Base-by-base conservation (phyloP, 2,797 vertebrate species). In the Lemur catta region DNA sequence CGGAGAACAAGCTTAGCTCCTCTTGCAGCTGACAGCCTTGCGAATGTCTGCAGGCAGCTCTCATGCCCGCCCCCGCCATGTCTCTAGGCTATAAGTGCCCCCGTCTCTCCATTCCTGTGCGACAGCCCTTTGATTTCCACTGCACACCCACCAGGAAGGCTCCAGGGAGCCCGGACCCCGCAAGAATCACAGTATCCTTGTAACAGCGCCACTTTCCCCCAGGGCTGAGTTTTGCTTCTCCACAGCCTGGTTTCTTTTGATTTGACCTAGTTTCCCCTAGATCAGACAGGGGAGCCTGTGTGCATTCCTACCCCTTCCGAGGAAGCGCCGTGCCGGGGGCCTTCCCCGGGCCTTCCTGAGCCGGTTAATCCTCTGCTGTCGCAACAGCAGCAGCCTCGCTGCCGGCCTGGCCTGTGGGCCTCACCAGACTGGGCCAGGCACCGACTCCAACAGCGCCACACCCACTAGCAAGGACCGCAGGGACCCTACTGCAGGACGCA, bases 361-460 rank as follows among this genome's bases (percentile, higher is more conserved):
- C 43, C 50, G 17, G 0, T 24, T 17, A 46, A 33, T 20, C 24
- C 43, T 20, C 10, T 10, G 63, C 38, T 86, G 0, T n/a, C 12
- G 18, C 7, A 61, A 61, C 4, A 78, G 63, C 4, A 43, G 55
- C 9, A 24, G 46, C 78, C 30, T 79, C 12, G 52, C 26, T 18
- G 13, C 43, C 71, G 33, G 38, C 38, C 86, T 4, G 0, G 9
- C 50, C 30, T 35, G 14, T 43, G 10, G n/a, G 14, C 11, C 26
- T 88, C 69, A 33, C 59, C 24, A 38, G 55, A 38, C 28, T 33
- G 43, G 1, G 11, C 59, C 6, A 11, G 26, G 76, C 7, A 18
- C 50, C 8, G 8, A 24, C 35, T 72, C 38, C 28, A 7, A 0
- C 0, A 15, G n/a, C 0, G 0, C 12, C n/a, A 7, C 43, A 2